Conservation (phyloP, 2,113 vertebrate genomes). For the Callionymus lyra region DNA sequence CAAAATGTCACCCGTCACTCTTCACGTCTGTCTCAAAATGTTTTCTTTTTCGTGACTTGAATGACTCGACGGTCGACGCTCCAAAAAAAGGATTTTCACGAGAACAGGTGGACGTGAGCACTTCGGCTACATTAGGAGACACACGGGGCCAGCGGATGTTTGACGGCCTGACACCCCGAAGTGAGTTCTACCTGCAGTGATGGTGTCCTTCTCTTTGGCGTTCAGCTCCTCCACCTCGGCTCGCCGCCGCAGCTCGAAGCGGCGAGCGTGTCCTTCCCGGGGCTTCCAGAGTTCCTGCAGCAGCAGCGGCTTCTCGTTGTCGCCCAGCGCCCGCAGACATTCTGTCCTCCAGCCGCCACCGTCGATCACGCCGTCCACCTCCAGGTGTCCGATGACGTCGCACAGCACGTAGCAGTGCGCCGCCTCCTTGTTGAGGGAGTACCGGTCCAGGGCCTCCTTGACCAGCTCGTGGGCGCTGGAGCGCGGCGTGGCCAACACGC, state of each 20-base stretch:
- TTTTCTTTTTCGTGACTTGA: too few species aligned
- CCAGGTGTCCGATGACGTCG: constrained; percentile 80
- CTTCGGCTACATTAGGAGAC: too few species aligned
- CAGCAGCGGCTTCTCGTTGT: constrained; percentile 85
- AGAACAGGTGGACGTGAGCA: too few species aligned
- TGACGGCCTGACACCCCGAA: too few species aligned
- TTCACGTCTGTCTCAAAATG: too few species aligned
- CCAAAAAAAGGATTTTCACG: too few species aligned
- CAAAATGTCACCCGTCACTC: too few species aligned
- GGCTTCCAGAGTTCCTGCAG: constrained; percentile 94
- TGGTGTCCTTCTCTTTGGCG: constrained; percentile 83
- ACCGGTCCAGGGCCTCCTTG: constrained; percentile 88
- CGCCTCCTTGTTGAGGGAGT: constrained; percentile 74
- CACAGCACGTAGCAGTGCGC: constrained; percentile 78
- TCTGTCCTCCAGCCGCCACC: constrained; percentile 72
- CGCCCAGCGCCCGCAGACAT: constrained; percentile 78
- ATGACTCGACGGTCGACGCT: too few species aligned
- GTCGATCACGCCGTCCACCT: constrained; percentile 45
- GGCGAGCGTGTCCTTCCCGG: constrained; percentile 80
- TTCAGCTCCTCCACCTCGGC: constrained; percentile 84
- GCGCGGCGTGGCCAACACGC: constrained; percentile 81
- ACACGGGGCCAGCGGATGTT: too few species aligned
- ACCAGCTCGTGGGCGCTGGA: constrained; percentile 85
- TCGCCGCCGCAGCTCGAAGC: constrained; percentile 81
- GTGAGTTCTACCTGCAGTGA: constrained; percentile 93